phyloP scores from a whole-genome alignment of 2,113 vertebrate species.

The Pandion haliaetus region DNA sequence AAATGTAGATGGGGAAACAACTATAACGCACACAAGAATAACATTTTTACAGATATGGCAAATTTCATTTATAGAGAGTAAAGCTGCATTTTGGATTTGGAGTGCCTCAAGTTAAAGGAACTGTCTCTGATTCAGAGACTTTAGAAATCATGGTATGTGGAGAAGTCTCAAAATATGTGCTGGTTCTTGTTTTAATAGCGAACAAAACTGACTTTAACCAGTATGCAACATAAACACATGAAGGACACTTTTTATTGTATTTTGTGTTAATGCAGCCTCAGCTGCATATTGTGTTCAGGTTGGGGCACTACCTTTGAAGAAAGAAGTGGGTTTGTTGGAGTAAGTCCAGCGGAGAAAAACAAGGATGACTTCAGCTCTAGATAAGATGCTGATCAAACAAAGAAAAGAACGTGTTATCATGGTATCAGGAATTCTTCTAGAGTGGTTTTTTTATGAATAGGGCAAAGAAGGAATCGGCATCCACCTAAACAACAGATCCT shows the following conservation, averaged over 20 bases:
- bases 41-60: conserved; percentile 18
- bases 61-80: neutral
- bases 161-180: neutral
- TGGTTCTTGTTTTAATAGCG: neutral
- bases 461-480: neutral
- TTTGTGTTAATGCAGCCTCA: neutral
- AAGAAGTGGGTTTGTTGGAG: neutral
- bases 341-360: neutral
- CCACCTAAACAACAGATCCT: neutral
- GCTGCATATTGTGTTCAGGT: neutral
- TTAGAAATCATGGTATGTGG: neutral
- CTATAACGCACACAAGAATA: conserved; percentile 27
- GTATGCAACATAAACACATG: neutral
- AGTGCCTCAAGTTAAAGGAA: neutral
- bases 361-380: neutral
- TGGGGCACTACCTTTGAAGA: neutral
- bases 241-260: neutral
- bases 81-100: neutral
- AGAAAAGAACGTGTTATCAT: neutral
- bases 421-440: neutral
- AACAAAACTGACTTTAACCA: neutral
- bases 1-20: conserved; percentile 49
- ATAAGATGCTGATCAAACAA: neutral
- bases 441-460: neutral
- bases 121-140: neutral